phyloP scores from a whole-genome alignment of 1,140 invertebrate species.

The Zaprionus ghesquierei region DNA sequence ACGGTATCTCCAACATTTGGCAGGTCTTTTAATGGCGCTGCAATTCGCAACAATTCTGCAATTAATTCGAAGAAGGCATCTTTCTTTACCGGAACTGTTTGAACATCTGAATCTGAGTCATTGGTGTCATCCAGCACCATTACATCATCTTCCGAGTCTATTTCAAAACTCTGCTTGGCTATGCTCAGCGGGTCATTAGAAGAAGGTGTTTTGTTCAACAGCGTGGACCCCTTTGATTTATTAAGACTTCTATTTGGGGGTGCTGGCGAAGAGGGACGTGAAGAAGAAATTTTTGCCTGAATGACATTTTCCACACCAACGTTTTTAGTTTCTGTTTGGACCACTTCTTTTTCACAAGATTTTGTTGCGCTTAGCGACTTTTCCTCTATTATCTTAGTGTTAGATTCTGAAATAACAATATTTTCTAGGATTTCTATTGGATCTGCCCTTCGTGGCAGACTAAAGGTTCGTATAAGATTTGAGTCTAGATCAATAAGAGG shows the following conservation, averaged over 20 bases:
- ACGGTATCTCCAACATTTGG: conserved; percentile 45
- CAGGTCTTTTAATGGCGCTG: conserved; percentile 16
- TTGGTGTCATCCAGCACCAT: conserved; percentile 62
- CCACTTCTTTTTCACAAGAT: neutral
- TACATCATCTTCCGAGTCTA: conserved; percentile 60
- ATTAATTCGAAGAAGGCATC: conserved; percentile 4
- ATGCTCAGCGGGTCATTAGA: neutral
- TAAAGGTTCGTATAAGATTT: conserved; percentile 31
- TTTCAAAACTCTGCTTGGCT: conserved; percentile 17
- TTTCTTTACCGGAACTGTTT: conserved; percentile 13
- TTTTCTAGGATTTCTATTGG: conserved; percentile 47
- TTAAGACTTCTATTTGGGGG: neutral
- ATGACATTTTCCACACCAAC: neutral
- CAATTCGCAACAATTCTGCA: conserved; percentile 25
- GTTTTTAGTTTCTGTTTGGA: neutral
- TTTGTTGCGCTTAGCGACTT: neutral
- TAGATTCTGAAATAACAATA: conserved; percentile 27
- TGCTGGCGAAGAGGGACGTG: neutral
- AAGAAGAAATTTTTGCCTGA: neutral
- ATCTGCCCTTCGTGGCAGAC: conserved; percentile 7
- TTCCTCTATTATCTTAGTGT: too few relatives aligned
- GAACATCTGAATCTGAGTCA: conserved; percentile 40
- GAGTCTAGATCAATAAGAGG: conserved; percentile 27
- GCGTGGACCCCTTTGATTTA: neutral
- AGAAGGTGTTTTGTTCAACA: neutral